Evolutionary conservation across 1,140 invertebrate genomes (phyloP), one percentile per base, ranked within the genome.

Genomic region (Myzus persicae): DNA sequence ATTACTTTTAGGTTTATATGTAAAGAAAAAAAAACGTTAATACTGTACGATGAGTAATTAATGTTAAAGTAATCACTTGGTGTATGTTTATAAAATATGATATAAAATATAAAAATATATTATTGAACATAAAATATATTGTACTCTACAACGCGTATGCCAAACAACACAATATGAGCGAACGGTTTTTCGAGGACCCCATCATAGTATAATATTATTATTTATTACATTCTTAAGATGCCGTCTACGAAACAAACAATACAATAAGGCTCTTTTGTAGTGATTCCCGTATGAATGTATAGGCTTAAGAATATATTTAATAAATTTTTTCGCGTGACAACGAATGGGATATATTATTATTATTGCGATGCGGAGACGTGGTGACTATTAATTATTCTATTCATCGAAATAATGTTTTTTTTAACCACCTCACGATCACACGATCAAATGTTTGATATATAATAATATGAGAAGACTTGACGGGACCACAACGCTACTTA

Each of bases 331-430:
- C 59, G 59, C 59, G 59, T 76, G 59, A n/a, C 59, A 76, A n/a
- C 59, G 59, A 67, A 67, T 67, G 14, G 59, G 4, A 76, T 76
- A 76, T n/a, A n/a, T 76, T n/a, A 76, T 67, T 67, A 67, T 76
- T 51, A 48, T 48, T 48, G 3, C 20, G 59, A 76, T 14, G n/a
- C n/a, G 59, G 18, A 11, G 59, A n/a, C 31, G 59, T 76, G 14
- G 59, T 76, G 59, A 76, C 59, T 76, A 76, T 76, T 76, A 76
- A 76, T 76, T 76, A 76, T 76, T 76, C 59, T 76, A 76, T 76
- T 76, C 59, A 76, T 76, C 59, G 31, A 76, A 76, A n/a, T n/a
- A 76, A n/a, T 51, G 22, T 76, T n/a, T 76, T 67, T 67, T 76
- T 76, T 76, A 76, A 76, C 59, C 59, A 76, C 59, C 59, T 76